Percentiles rank a stretch among this genome's conserved stretches.
Conservation (phyloP, 1,140 invertebrate species). For the Drosophila takahashii region DNA sequence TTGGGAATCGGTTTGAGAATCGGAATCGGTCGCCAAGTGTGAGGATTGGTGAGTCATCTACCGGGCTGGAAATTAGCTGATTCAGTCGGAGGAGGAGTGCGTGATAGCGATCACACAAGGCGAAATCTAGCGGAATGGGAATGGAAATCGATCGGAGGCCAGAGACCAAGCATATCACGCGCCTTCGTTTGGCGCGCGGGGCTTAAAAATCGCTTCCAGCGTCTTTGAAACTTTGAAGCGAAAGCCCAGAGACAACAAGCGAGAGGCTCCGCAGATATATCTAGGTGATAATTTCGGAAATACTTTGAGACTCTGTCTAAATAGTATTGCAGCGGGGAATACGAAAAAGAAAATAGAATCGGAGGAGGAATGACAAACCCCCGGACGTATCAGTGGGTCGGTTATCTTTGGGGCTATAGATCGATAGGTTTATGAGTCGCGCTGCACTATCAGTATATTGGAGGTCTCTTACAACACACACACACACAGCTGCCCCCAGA, state of each 20-base stretch:
- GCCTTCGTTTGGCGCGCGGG: constrained; percentile 27
- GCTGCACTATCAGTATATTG: constrained; percentile 46
- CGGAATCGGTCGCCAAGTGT: constrained; percentile 5
- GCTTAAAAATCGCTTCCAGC: constrained; percentile 82
- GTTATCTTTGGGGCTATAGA: constrained; percentile 68
- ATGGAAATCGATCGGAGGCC: not conserved
- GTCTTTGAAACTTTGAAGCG: constrained; percentile 68
- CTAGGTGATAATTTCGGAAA: constrained; percentile 34
- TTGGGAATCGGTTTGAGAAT: constrained; percentile 10
- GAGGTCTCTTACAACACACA: constrained; percentile 63
- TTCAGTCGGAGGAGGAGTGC: constrained; percentile 23
- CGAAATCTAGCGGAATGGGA: constrained; percentile 21
- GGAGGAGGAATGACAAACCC: constrained; percentile 2
- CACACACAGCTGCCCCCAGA: constrained; percentile 21
- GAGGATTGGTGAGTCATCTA: constrained; percentile 3
- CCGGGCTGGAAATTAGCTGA: constrained; percentile 16
- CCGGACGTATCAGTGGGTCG: constrained; percentile 18
- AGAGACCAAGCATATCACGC: constrained; percentile 56
- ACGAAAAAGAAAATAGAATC: constrained; percentile 1
- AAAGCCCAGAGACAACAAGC: constrained; percentile 59
- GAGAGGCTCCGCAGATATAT: constrained; percentile 23
- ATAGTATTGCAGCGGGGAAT: not conserved
- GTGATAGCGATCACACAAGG: constrained; percentile 41
- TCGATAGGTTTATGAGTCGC: constrained; percentile 69
- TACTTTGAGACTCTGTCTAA: constrained; percentile 22